Base-by-base conservation (phyloP, 2,888 invertebrate species). In the Lycophotia porphyrea region DNA sequence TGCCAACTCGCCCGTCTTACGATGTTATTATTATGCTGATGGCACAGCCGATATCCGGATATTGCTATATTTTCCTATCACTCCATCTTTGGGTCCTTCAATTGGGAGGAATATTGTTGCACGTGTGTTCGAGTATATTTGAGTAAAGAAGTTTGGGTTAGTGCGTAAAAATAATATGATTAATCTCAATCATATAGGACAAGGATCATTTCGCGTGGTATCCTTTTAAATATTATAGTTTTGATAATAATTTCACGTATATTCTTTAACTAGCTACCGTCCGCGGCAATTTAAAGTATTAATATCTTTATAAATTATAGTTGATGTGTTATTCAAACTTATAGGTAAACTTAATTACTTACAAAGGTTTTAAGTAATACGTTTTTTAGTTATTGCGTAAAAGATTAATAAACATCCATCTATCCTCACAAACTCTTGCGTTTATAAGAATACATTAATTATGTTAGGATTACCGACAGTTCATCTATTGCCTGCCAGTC, bases 21-120 rank as follows among this genome's bases (percentile, higher is more conserved):
- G 78, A 84, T 84, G 82, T 85, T 87, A 88, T 86, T 86, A 79
- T 86, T 86, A 88, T 86, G 72, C 81, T 81, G 88, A 86, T 88
- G 74, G 76, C 52, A 47, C 44, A 77, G 36, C 64, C 77, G 79
- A 80, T 84, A 88, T 82, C 67, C 72, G 72, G 76, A 82, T 79
- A 80, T 77, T 82, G 74, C 73, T 74, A 74, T 88, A 79, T 84
- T 84, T 87, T 73, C 66, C 64, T 80, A 84, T 88, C 78, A 78
- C 69, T 86, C 39, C 64, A 88, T 86, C 76, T 76, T 69, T 69
- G 31, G 71, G 55, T 47, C 47, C 27, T 42, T 63, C 42, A 47
- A 70, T 70, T 64, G 42, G 9, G 66, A 18, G 27, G 55, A 82
- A 77, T 82, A 82, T 67, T 85, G 44, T 72, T 85, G 47, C 60